These are phyloP conservation scores for Clivina fossor DNA, from an alignment of 2,888 invertebrate species.

Conservation along the genomic window DNA sequence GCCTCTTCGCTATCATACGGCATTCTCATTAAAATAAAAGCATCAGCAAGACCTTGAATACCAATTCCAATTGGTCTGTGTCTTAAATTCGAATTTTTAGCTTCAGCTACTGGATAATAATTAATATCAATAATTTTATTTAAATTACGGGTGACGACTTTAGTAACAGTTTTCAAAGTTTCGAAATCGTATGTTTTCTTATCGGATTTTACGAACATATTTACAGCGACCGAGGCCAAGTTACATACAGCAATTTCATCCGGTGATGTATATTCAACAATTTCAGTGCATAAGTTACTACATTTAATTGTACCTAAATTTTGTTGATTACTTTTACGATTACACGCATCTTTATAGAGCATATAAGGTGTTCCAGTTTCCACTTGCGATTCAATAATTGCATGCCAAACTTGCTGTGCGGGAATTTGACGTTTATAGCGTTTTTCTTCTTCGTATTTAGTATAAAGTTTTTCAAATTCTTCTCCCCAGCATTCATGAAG, in stretches of 20 bases:
- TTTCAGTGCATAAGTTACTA: constrained; percentile 97
- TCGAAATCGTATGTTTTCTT: constrained; percentile 83
- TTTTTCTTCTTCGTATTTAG: constrained; percentile 78
- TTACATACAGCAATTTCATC: constrained; percentile 98
- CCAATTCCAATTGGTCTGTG: constrained; percentile 91
- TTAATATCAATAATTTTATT: constrained; percentile 98
- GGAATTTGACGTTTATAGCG: constrained; percentile 66
- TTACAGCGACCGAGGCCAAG: constrained; percentile 94
- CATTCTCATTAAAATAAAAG: constrained; percentile 89
- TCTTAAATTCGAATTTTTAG: constrained; percentile 80
- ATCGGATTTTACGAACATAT: constrained; percentile 81
- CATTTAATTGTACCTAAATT: constrained; percentile 98
- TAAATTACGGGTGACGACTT: constrained; percentile 85
- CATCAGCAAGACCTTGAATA: constrained; percentile 96
- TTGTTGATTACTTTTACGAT: constrained; percentile 95
- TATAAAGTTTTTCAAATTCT: constrained; percentile 87
- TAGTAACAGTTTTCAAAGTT: constrained; percentile 83
- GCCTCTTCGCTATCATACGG: constrained; percentile 92
- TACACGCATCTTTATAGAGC: constrained; percentile 95
- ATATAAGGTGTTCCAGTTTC: constrained; percentile 99
- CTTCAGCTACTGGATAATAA: constrained; percentile 92
- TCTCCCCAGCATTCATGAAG: constrained; percentile 93
- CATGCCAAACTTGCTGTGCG: constrained; percentile 91
- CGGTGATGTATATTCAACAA: constrained; percentile 88
- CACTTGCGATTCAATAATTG: constrained; percentile 91